Percentiles rank a stretch among this genome's conserved stretches.
These are phyloP conservation scores for Matsumurasca onukii DNA, from an alignment of 1,140 invertebrate genomes.

Conservation along the genomic window DNA sequence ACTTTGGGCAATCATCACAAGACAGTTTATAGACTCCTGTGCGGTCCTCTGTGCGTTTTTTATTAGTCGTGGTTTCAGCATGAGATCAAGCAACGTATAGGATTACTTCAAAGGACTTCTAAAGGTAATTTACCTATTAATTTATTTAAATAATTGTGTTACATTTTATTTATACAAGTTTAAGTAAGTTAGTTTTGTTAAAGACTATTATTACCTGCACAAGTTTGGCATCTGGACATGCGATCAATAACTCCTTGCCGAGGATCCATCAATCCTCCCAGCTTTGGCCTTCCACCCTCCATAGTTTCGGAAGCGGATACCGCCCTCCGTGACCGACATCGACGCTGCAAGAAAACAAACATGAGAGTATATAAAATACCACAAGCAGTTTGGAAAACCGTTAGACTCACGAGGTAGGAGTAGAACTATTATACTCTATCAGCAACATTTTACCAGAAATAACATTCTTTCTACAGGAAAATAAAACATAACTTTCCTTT, in stretches of 20 bases:
- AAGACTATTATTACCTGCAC: constrained; percentile 65
- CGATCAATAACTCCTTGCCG: constrained; percentile 97
- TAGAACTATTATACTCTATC: neutral
- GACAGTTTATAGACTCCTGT: too few relatives aligned
- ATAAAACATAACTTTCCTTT: neutral
- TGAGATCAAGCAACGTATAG: too few relatives aligned
- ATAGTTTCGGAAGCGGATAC: constrained; percentile 97
- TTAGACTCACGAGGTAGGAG: neutral
- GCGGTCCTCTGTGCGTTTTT: too few relatives aligned
- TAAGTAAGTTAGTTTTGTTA: neutral
- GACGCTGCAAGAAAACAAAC: constrained; percentile 76
- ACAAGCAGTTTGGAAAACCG: neutral
- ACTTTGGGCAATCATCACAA: too few relatives aligned
- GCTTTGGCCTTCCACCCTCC: constrained; percentile 96
- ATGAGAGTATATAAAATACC: constrained; percentile 11
- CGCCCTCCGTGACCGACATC: constrained; percentile 97
- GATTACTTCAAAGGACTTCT: too few relatives aligned
- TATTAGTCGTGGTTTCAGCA: too few relatives aligned
- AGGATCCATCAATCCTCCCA: constrained; percentile 98
- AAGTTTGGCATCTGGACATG: constrained; percentile 93
- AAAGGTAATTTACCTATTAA: too few relatives aligned
- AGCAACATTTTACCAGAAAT: neutral
- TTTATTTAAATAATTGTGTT: too few relatives aligned
- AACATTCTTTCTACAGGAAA: neutral
- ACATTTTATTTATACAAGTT: too few relatives aligned